Percentiles rank a stretch among this genome's conserved stretches.
Conservation (phyloP, 2,113 vertebrate genomes). For the Gadus chalcogrammus region DNA sequence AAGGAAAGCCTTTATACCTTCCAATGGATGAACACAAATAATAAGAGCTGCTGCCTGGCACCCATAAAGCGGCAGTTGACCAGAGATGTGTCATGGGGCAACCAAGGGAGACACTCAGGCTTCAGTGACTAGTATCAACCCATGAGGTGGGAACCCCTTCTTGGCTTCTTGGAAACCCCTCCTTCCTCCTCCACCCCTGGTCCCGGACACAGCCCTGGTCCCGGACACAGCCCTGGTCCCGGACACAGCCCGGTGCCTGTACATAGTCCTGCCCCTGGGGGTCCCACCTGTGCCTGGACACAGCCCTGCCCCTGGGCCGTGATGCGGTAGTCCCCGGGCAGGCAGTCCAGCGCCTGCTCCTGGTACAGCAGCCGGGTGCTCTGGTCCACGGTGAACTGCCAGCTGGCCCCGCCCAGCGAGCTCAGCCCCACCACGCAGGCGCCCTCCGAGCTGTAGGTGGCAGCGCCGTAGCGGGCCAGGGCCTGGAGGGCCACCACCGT, state of each 20-base stretch:
- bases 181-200: too few species aligned
- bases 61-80: too few species aligned
- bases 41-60: too few species aligned
- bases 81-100: too few species aligned
- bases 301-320: conserved; percentile 72
- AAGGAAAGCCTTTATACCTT: too few species aligned
- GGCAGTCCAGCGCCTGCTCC: conserved; percentile 63
- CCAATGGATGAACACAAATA: too few species aligned
- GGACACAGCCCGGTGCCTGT: not conserved
- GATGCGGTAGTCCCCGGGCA: conserved; percentile 73
- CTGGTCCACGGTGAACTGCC: conserved; percentile 71
- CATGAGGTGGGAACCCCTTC: too few species aligned
- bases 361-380: conserved; percentile 80
- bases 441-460: conserved; percentile 61
- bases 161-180: too few species aligned
- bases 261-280: not conserved
- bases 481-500: conserved; percentile 88
- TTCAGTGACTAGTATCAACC: too few species aligned
- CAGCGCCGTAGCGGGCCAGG: conserved; percentile 74
- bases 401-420: conserved; percentile 57
- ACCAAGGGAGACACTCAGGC: too few species aligned
- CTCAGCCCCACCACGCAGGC: conserved; percentile 63
- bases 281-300: conserved; percentile 74
- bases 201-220: too few species aligned
- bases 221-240: too few species aligned